Percentiles rank a stretch among this genome's conserved stretches.
Conservation (phyloP, 1,140 invertebrate genomes). For the Berghia stephanieae region DNA sequence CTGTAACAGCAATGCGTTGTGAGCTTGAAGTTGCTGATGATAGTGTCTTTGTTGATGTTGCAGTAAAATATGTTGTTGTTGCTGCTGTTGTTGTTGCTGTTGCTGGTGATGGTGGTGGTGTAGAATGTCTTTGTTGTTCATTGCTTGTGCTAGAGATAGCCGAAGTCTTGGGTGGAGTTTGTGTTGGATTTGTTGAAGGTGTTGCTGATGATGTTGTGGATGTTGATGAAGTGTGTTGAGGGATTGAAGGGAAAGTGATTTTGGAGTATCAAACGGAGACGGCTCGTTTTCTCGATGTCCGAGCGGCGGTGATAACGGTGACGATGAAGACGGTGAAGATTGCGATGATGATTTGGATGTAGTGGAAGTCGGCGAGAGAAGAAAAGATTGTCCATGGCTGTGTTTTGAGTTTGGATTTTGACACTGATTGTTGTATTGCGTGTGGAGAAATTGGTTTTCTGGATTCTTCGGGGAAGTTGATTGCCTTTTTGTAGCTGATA, state of each 20-base stretch:
- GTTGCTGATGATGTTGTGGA: not conserved
- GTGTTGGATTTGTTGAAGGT: conserved; percentile 1
- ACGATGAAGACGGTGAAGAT: not conserved
- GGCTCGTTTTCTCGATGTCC: no score
- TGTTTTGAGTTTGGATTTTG: not conserved
- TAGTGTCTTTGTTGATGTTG: not conserved
- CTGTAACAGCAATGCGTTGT: not conserved
- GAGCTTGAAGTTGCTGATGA: not conserved
- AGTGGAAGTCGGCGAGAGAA: not conserved
- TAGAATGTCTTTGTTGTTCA: conserved; percentile 27
- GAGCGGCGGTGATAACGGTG: no score
- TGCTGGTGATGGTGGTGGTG: not conserved
- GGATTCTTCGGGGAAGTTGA: not conserved
- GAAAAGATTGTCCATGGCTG: not conserved
- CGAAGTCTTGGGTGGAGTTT: not conserved
- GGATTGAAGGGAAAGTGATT: no score
- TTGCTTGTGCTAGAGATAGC: not conserved
- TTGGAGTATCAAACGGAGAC: no score
- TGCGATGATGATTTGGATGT: not conserved
- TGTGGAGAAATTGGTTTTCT: not conserved
- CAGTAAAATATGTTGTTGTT: not conserved
- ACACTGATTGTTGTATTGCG: not conserved
- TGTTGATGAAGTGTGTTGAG: not conserved
- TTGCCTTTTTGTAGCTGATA: not conserved
- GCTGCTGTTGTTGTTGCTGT: not conserved